phyloP scores from a whole-genome alignment of 1,140 invertebrate genomes.

The Pararge aegeria region DNA sequence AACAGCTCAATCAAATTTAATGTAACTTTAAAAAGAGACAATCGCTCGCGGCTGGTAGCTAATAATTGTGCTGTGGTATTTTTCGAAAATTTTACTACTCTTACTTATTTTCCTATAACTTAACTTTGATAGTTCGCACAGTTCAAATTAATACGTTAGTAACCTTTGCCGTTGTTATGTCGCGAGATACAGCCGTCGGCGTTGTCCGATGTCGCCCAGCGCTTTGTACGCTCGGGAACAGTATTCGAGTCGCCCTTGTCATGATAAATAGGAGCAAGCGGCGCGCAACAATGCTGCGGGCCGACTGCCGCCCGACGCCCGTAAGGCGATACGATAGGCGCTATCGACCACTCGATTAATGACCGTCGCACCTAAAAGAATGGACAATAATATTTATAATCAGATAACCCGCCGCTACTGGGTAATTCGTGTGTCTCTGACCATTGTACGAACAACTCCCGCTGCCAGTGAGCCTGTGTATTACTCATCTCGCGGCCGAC shows the following conservation, averaged over 20 bases:
- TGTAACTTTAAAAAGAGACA: too few relatives aligned
- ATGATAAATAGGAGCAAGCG: conserved; percentile 76
- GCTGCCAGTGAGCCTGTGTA: conserved; percentile 58
- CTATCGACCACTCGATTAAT: conserved; percentile 76
- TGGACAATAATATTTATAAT: conserved; percentile 78
- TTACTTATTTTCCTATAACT: too few relatives aligned
- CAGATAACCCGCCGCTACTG: conserved; percentile 73
- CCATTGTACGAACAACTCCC: conserved; percentile 55
- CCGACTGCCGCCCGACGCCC: conserved; percentile 36
- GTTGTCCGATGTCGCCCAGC: conserved; percentile 47
- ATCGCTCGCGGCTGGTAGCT: too few relatives aligned
- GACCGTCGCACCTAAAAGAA: conserved; percentile 76
- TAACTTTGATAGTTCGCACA: too few relatives aligned
- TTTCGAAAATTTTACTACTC: too few relatives aligned
- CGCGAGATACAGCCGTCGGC: conserved; percentile 53
- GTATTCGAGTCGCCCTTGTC: conserved; percentile 61
- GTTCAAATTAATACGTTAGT: conserved; percentile 28
- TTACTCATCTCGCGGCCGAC: conserved; percentile 59
- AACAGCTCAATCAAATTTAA: too few relatives aligned
- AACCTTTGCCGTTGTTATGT: conserved; percentile 53
- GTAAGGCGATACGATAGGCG: conserved; percentile 66
- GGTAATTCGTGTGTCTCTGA: conserved; percentile 62
- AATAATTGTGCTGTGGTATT: too few relatives aligned
- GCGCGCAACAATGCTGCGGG: conserved; percentile 61
- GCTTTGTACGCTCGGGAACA: conserved; percentile 65